Base-by-base conservation (phyloP, 2,113 vertebrate genomes). In the Aegithalos caudatus region DNA sequence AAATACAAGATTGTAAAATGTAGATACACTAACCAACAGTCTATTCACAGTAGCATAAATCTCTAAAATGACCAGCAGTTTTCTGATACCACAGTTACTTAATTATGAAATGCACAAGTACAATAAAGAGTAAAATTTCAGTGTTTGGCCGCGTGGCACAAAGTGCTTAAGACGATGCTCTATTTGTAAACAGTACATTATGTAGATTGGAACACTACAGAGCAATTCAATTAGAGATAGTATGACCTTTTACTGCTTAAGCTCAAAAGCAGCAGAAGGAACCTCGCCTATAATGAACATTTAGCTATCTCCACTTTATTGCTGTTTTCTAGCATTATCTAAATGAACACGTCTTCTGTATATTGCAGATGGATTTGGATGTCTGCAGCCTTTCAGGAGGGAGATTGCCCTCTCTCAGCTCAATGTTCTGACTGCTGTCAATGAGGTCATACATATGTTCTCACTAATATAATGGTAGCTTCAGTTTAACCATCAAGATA, bases 111-210 rank as follows among this genome's bases (percentile, higher is more conserved):
- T 4, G 9, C 28, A 56, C 45, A 88, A 84, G 54, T 71, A 33
- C 71, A 92, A 86, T 84, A 79, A 95, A 89, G 14, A 80, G 44
- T 42, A 73, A 77, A 81, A 93, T 92, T 80, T 94, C 78, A 84
- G 35, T 73, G 83, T 84, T 91, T 90, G 71, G 44, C 65, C 44
- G 50, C 64, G 64, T 61, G 74, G 80, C 69, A 91, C 54, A 65
- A 88, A 91, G 54, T 12, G 19, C 70, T 86, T 91, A 71, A 91
- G 67, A 93, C 71, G 72, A 79, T 91, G 69, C 44, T 92, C 25
- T 92, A 65, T 90, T 90, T 93, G 67, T 84, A 91, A 96, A 94
- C 67, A 92, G 74, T 74, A 65, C 83, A 88, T 96, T 86, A 95
- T 89, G 67, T 90, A 86, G 88, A 96, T 88, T 84, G 92, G 69